These are phyloP conservation scores for Aurelia aurita DNA, from an alignment of 30 jellyfish, hydroid and myxozoan genomes.

Conservation along the genomic window DNA sequence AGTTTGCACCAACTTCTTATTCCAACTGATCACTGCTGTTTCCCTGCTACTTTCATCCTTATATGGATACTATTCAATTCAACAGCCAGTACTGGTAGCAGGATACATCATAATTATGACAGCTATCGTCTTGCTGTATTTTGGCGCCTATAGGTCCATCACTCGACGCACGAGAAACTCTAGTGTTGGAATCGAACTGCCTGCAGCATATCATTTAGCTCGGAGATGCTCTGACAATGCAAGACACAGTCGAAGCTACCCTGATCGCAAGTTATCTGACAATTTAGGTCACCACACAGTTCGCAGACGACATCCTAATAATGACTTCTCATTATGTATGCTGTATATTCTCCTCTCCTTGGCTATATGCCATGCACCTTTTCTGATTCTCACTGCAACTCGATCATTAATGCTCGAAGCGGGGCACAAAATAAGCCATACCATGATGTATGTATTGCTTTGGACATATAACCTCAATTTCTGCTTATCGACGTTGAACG, in stretches of 20 bases:
- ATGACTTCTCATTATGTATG: constrained; percentile 20
- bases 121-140: constrained; percentile 17
- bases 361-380: constrained; percentile 24
- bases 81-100: constrained; percentile 27
- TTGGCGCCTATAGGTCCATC: constrained; percentile 29
- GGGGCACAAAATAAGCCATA: background rate
- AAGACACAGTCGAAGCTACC: too few species aligned
- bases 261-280: too few species aligned
- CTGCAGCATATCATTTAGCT: background rate
- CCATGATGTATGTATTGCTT: constrained; percentile 30
- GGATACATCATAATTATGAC: constrained; percentile 18
- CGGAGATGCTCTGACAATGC: too few species aligned
- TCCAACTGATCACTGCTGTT: constrained; percentile 18
- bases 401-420: constrained; percentile 20
- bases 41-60: constrained; percentile 31
- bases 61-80: constrained; percentile 16
- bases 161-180: constrained; percentile 29
- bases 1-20: constrained; percentile 24
- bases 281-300: too few species aligned
- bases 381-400: constrained; percentile 15
- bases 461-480: constrained; percentile 48
- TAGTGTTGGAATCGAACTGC: constrained; percentile 32
- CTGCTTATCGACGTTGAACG: constrained; percentile 30
- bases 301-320: background rate
- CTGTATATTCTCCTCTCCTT: constrained; percentile 22